Base-by-base conservation (phyloP, 1,140 invertebrate species). In the Aleiodes sp. region DNA sequence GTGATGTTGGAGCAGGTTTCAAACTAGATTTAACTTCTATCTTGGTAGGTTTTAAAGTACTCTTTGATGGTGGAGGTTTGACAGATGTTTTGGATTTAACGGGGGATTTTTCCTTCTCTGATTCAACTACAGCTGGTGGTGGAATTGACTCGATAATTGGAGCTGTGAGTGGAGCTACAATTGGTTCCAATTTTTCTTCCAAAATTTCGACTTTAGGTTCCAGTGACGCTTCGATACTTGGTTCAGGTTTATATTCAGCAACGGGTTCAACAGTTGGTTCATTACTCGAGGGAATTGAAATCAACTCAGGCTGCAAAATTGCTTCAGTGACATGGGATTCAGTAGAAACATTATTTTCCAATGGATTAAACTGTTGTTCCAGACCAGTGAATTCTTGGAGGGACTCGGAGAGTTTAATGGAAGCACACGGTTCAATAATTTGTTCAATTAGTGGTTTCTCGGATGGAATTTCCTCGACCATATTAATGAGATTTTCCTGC, bases 361-460 rank as follows among this genome's bases (percentile, higher is more conserved):
- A 21, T 4, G 75, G 74, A 59, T 46, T 68, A 3, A 80, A 70
- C 37, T 79, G 59, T 29, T 76, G 60, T 61, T 81, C 78, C 7
- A 81, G 57, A 1, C 78, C 79, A 2, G 80, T 82, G 6, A 84
- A 84, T 31, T 84, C 82, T 52, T 75, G 79, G 60, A 75, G 72
- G 26, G 73, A 83, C 69, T 76, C 80, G 14, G 69, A 83, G 0
- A 83, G 33, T 56, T 80, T 78, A 9, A 80, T 66, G 7, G 43
- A 10, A 26, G 64, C n/a, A 28, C 52, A 41, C 2, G 26, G 26
- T 28, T 39, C 39, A 10, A 28, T 24, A 31, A 28, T 4, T 12
- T 16, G 29, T 37, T 64, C 33, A 4, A 28, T 12, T 62, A 10
- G 29, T 8, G 21, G 21, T n/a, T 41, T 21, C 3, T 64, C 60